Evolutionary conservation across 2,797 vertebrate species (phyloP).

Genomic region (Mareca penelope): DNA sequence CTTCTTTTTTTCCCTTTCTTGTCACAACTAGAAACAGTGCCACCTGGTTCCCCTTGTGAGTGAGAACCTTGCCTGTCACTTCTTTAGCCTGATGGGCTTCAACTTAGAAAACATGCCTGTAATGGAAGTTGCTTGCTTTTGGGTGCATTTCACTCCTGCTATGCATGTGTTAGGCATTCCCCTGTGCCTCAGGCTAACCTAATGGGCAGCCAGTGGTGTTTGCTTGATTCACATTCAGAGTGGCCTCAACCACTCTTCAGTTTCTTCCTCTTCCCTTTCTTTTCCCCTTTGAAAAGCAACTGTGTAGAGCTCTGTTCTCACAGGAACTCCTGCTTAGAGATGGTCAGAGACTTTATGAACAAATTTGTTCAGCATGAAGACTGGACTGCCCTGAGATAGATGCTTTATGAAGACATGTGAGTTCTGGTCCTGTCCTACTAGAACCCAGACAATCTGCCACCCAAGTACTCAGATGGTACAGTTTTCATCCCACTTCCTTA

Average conservation of each 20-base stretch:
- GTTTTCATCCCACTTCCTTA: not conserved
- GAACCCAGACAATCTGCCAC: not conserved
- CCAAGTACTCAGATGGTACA: not conserved
- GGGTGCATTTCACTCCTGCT: not conserved
- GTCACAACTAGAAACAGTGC: not conserved
- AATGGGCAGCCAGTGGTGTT: not conserved
- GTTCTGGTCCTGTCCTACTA: not conserved
- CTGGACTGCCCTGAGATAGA: not conserved
- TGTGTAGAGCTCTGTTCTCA: not conserved
- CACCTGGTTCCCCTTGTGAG: not conserved
- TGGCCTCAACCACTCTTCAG: rapidly evolving
- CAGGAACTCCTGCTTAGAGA: not conserved
- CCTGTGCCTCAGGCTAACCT: not conserved
- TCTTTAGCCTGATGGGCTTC: not conserved
- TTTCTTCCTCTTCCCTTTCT: not conserved
- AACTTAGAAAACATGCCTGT: not conserved
- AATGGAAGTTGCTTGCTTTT: not conserved
- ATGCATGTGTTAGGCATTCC: not conserved
- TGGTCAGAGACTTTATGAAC: not conserved
- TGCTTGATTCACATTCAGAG: not conserved
- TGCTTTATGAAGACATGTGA: not conserved
- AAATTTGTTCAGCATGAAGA: not conserved
- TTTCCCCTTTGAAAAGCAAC: not conserved
- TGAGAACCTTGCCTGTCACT: not conserved
- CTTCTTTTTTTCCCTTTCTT: not conserved